Evolutionary conservation across 2,888 invertebrate genomes (phyloP), one percentile per base, ranked within the genome.

Genomic region (Scotopteryx bipunctaria): DNA sequence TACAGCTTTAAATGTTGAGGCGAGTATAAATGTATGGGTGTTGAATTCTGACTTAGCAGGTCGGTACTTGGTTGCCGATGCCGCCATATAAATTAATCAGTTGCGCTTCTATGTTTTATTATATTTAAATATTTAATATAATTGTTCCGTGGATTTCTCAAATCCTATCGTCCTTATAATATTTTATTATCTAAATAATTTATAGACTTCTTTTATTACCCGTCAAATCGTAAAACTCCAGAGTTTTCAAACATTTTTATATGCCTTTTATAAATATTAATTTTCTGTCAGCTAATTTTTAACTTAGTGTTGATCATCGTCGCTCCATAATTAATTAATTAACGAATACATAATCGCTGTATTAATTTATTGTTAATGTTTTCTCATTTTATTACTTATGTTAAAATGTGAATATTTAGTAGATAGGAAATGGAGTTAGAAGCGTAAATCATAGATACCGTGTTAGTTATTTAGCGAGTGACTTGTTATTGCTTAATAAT

Each of bases 281-380:
- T 81, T 76, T 69, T 66, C 71, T 81, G 80, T 79, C 81, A 81
- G 78, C 73, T 81, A 78, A 81, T 84, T 84, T 79, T 80, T 77
- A 77, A 72, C 71, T 72, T 78, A 71, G 72, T 73, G 73, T 79
- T 85, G 82, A 86, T 84, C 74, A 77, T 71, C 76, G 76, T 82
- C 73, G 76, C 73, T 79, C 81, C 78, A 67, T 83, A 78, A 84
- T 86, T 83, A 85, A 86, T 86, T 85, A 86, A 86, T 83, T 79
- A 81, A 77, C 70, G 76, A 72, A 81, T 80, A 76, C 68, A 76
- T 83, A 79, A 84, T 81, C 70, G 67, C 73, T 71, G 69, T 74
- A 78, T 76, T 76, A 78, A 79, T 78, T 78, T 77, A 78, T 74
- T 71, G 76, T 79, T 72, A 75, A 73, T 71, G 70, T 67, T 73